Base-by-base conservation (phyloP, 2,113 vertebrate species). In the Tychaedon coryphoeus region DNA sequence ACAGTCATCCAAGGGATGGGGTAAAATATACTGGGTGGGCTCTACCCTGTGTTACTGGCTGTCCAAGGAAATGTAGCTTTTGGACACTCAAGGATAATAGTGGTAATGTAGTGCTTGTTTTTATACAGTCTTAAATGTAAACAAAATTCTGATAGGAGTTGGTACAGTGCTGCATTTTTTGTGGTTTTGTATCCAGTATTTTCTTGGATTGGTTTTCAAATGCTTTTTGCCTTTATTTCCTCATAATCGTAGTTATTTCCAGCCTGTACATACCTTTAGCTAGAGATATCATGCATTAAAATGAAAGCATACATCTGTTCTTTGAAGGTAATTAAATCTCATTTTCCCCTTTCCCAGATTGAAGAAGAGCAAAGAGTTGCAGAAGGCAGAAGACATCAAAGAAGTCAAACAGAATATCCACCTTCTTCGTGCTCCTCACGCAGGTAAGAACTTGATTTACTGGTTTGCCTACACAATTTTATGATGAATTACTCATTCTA, bases 381-480 rank as follows among this genome's bases (percentile, higher is more conserved):
- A 99, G 97, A 99, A 99, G 83, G 99, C 98, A 71, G 98, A 99
- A 93, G 99, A 98, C 80, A 99, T 99, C 97, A 98, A 70, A 92
- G 99, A 99, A 98, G 99, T 99, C 92, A 99, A 99, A 96, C 99
- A 99, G 93, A 99, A 98, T 73, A 99, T 99, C 80, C 99, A 99
- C 91, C 99, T 99, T 58, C 98, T 99, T 97, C 99, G 98, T 96
- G 99, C 99, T 45, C 99, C 99, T 18, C 98, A 99, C 93, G 99
- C 99, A 93, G 98, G 99, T 99, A 96, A 97, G 96, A 75, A 25
- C 31, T 83, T 54, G 65, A 42, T 56, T 62, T 69, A 14, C 43
- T 75, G 22, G 12, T 84, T 79, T 36, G 5, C 25, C 15, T 51
- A 14, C 36, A 34, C 15, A 25, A 20, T 73, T 58, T 24, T 29